Evolutionary conservation across 1,140 invertebrate genomes (phyloP).

Genomic region (Ceratina calcarata): DNA sequence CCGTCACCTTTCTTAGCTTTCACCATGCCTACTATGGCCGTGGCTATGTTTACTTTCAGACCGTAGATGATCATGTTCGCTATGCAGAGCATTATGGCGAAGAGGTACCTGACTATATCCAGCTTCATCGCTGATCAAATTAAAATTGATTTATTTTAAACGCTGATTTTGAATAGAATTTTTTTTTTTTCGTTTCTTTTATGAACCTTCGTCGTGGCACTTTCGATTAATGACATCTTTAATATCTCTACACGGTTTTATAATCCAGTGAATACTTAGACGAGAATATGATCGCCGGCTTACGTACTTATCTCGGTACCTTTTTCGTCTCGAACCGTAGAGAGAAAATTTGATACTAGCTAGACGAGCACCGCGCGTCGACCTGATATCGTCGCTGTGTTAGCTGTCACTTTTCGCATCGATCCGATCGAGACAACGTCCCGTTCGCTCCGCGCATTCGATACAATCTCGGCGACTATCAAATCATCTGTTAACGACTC

Average conservation of each 20-base stretch:
- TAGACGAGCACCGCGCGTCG: slow-evolving; percentile 29
- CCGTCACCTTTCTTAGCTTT: slow-evolving; percentile 82
- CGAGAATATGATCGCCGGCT: no score
- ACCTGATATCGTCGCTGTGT: neutral
- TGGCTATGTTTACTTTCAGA: slow-evolving; percentile 92
- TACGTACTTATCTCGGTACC: no score
- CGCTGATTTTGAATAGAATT: neutral
- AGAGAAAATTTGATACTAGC: no score
- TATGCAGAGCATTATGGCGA: slow-evolving; percentile 78
- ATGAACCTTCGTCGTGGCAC: no score
- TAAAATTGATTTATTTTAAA: neutral
- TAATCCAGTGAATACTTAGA: no score
- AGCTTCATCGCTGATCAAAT: neutral
- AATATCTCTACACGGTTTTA: no score
- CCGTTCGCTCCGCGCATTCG: neutral
- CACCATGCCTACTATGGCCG: slow-evolving; percentile 93
- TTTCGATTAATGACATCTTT: no score
- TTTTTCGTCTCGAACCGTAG: no score
- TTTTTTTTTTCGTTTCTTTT: neutral
- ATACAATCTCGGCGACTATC: slow-evolving; percentile 40
- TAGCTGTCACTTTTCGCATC: slow-evolving; percentile 25
- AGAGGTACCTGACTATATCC: slow-evolving; percentile 71
- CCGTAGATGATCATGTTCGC: slow-evolving; percentile 88
- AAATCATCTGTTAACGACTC: slow-evolving; percentile 36
- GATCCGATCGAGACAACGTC: slow-evolving; percentile 15